Percentiles rank a stretch among this genome's conserved stretches.
Evolutionary conservation across 2,113 vertebrate species (phyloP).

Genomic region (Aptenodytes patagonicus): DNA sequence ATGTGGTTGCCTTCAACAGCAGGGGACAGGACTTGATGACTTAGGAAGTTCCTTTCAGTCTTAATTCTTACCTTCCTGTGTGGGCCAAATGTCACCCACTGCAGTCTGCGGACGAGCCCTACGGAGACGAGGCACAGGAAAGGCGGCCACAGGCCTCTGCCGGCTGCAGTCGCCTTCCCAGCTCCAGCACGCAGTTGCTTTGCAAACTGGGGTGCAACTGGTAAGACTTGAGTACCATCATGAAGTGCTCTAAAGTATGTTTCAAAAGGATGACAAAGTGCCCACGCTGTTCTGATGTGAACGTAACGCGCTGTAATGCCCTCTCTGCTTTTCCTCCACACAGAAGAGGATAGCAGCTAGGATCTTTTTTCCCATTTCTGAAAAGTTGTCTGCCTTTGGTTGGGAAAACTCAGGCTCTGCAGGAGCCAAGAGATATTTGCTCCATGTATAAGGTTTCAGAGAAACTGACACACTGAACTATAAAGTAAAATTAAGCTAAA

Average conservation of each 20-base stretch:
- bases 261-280: background rate
- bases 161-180: background rate
- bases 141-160: background rate
- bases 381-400: background rate
- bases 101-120: background rate
- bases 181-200: background rate
- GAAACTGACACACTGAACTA: background rate
- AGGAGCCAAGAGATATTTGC: background rate
- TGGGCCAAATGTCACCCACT: slow-evolving; percentile 27
- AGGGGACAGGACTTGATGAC: slow-evolving; percentile 61
- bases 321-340: background rate
- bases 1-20: slow-evolving; percentile 60
- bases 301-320: rapidly evolving
- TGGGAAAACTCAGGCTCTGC: background rate
- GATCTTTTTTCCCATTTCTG: background rate
- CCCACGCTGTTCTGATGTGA: background rate
- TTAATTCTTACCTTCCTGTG: slow-evolving; percentile 62
- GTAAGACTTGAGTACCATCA: background rate
- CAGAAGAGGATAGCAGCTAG: background rate
- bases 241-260: background rate
- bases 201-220: background rate
- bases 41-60: slow-evolving; percentile 54
- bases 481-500: background rate
- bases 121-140: background rate
- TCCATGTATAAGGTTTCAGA: background rate